Conservation (phyloP, 2,113 vertebrate genomes). For the Embiotoca jacksoni region DNA sequence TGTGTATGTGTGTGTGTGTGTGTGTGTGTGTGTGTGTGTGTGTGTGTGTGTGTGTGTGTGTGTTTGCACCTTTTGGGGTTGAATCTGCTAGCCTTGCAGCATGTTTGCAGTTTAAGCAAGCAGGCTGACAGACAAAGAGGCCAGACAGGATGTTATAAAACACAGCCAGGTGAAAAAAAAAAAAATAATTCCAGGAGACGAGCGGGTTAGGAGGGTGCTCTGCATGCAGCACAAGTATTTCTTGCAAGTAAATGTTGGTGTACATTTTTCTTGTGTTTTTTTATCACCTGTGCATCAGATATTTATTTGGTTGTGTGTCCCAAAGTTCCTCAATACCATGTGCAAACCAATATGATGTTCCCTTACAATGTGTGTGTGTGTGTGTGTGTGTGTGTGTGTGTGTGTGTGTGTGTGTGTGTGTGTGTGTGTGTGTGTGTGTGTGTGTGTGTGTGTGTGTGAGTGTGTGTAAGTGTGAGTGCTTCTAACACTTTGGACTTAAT, state of each 20-base stretch:
- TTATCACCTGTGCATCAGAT: constrained; percentile 12
- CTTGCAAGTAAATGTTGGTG: constrained; percentile 8
- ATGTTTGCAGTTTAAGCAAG: constrained; percentile 78
- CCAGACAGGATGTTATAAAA: constrained; percentile 79
- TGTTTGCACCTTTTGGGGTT: constrained; percentile 68
- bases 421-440: constrained; percentile 21
- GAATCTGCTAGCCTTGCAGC: constrained; percentile 78
- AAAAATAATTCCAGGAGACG: constrained; percentile 29
- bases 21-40: constrained; percentile 2
- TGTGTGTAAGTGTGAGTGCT: constrained; percentile 32
- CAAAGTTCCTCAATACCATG: constrained; percentile 8
- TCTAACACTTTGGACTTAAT: constrained; percentile 78
- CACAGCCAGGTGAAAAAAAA: constrained; percentile 59
- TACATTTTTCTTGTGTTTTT: not conserved
- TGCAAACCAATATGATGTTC: constrained; percentile 20
- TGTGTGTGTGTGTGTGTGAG: constrained; percentile 8
- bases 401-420: constrained; percentile 32
- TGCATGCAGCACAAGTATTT: constrained; percentile 8
- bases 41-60: constrained; percentile 31
- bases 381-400: constrained; percentile 46
- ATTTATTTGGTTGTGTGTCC: not conserved
- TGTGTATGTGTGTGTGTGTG: constrained; percentile 12
- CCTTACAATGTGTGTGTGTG: not conserved
- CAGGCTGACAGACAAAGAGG: constrained; percentile 76
- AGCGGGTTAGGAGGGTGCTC: constrained; percentile 37